Conservation (phyloP, 2,888 invertebrate genomes). For the Chloroclystis v-ata region DNA sequence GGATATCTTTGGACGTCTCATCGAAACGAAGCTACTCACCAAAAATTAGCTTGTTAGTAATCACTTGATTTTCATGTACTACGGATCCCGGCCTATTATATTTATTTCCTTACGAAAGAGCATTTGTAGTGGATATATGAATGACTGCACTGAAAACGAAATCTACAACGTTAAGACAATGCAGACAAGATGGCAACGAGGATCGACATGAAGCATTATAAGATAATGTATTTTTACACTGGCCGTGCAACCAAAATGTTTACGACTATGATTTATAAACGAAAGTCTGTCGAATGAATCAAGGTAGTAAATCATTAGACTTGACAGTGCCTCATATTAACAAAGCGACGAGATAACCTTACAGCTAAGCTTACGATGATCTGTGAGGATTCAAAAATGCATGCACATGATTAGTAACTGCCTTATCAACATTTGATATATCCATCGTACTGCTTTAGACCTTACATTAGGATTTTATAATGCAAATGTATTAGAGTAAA, state of each 20-base stretch:
- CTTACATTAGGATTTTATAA: too few relatives aligned
- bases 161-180: neutral
- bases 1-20: too few relatives aligned
- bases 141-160: conserved; percentile 8
- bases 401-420: conserved; percentile 63
- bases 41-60: too few relatives aligned
- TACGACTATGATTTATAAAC: conserved; percentile 30
- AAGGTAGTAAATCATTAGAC: conserved; percentile 36
- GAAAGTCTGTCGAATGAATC: conserved; percentile 40
- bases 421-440: too few relatives aligned
- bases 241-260: conserved; percentile 62
- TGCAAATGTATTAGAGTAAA: too few relatives aligned
- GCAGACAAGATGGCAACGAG: conserved; percentile 17
- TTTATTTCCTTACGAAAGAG: neutral
- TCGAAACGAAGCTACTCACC: too few relatives aligned
- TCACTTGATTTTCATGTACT: too few relatives aligned
- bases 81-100: neutral
- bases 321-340: conserved; percentile 45
- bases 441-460: too few relatives aligned
- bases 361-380: conserved; percentile 65
- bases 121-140: neutral
- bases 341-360: conserved; percentile 60
- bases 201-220: conserved; percentile 37
- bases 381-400: conserved; percentile 70
- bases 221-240: conserved; percentile 47